phyloP scores from a whole-genome alignment of 2,113 vertebrate genomes.

The Cynopterus brachyotis region DNA sequence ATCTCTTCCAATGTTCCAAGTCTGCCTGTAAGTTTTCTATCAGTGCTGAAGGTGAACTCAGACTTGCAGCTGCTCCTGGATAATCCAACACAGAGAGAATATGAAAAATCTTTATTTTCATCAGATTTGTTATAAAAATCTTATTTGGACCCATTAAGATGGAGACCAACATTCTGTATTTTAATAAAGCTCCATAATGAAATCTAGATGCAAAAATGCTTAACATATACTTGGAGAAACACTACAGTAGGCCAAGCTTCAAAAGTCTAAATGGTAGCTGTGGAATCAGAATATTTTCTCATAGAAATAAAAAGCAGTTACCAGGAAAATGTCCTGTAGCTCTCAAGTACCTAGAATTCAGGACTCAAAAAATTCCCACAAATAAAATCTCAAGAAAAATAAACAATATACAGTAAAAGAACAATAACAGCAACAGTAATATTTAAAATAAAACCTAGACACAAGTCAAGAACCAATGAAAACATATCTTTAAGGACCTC shows the following conservation, averaged over 20 bases:
- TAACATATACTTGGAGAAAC: neutral
- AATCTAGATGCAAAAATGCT: neutral
- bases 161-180: neutral
- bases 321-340: neutral
- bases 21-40: neutral
- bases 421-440: neutral
- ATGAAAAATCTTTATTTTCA: neutral
- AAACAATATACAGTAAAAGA: neutral
- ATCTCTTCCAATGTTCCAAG: neutral
- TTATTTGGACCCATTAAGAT: neutral
- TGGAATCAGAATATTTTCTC: neutral
- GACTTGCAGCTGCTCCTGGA: neutral
- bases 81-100: neutral
- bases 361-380: neutral
- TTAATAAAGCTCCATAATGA: neutral
- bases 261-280: neutral
- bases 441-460: constrained; percentile 6
- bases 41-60: neutral
- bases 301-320: neutral
- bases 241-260: neutral
- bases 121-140: neutral
- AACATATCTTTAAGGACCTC: neutral
- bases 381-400: neutral
- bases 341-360: neutral
- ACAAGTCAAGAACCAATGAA: neutral